phyloP scores from a whole-genome alignment of 2,797 vertebrate species.

The Morelia viridis region DNA sequence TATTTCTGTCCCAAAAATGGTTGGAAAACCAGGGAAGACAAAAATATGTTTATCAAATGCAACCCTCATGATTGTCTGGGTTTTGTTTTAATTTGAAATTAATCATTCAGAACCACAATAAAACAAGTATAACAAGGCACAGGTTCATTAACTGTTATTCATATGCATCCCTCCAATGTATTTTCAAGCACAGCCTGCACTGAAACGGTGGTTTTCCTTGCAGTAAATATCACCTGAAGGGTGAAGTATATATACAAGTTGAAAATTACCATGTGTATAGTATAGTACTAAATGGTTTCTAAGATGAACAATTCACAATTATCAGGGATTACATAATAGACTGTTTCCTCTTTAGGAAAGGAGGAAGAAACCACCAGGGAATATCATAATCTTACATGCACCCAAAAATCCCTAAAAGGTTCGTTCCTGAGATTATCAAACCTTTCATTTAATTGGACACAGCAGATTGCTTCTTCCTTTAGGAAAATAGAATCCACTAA shows the following conservation, averaged over 20 bases:
- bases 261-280: constrained; percentile 2
- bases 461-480: not conserved
- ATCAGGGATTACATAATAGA: constrained; percentile 43
- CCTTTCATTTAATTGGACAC: not conserved
- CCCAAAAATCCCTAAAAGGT: not conserved
- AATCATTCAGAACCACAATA: not conserved
- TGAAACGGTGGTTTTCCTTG: constrained; percentile 18
- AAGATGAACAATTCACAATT: constrained; percentile 47
- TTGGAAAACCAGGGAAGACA: not conserved
- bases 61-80: not conserved
- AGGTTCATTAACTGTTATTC: not conserved
- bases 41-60: not conserved
- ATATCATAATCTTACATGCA: constrained; percentile 44
- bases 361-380: constrained; percentile 19
- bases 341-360: constrained; percentile 49
- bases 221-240: constrained; percentile 11
- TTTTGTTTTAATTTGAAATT: not conserved
- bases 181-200: not conserved
- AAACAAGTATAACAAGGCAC: not conserved
- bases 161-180: not conserved
- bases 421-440: constrained; percentile 8
- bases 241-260: constrained; percentile 29
- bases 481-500: not conserved
- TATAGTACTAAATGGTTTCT: constrained; percentile 42
- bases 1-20: not conserved